Conservation (phyloP, 2,888 invertebrate genomes). For the Acanthacorydalis orientalis region DNA sequence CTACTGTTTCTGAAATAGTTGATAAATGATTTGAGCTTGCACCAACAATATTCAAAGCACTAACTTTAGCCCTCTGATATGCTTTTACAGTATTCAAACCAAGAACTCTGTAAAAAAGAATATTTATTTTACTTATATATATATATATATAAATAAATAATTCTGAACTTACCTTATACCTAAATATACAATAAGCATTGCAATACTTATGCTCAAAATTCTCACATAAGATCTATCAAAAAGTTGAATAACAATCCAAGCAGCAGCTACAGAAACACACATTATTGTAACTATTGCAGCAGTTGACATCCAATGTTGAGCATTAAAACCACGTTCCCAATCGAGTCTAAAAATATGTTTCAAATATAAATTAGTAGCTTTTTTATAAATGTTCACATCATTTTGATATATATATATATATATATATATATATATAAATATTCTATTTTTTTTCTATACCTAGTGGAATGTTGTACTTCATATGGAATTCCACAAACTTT, state of each 20-base stretch:
- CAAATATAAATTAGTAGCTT: not conserved
- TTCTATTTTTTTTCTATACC: slow-evolving; percentile 24
- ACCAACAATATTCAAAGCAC: slow-evolving; percentile 59
- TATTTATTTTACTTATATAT: not conserved
- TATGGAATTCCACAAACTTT: slow-evolving; percentile 76
- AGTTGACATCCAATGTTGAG: slow-evolving; percentile 72
- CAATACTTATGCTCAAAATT: slow-evolving; percentile 65
- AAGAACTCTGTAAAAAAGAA: slow-evolving; percentile 45
- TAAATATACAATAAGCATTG: slow-evolving; percentile 67
- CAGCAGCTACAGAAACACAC: slow-evolving; percentile 58
- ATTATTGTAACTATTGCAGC: slow-evolving; percentile 61
- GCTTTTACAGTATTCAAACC: slow-evolving; percentile 77
- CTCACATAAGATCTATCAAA: slow-evolving; percentile 60
- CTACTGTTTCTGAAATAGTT: slow-evolving; percentile 36
- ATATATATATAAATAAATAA: too few species aligned
- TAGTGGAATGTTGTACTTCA: slow-evolving; percentile 58
- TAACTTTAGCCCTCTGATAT: slow-evolving; percentile 82
- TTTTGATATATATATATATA: slow-evolving; percentile 2
- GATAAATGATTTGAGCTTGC: slow-evolving; percentile 26
- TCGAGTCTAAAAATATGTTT: slow-evolving; percentile 37
- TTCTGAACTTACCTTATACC: slow-evolving; percentile 49
- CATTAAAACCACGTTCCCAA: slow-evolving; percentile 71
- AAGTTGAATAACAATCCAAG: slow-evolving; percentile 66
- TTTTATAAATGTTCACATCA: not conserved
- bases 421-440: too few species aligned